Conservation (phyloP, 2,797 vertebrate species). For the Pelodytes ibericus region DNA sequence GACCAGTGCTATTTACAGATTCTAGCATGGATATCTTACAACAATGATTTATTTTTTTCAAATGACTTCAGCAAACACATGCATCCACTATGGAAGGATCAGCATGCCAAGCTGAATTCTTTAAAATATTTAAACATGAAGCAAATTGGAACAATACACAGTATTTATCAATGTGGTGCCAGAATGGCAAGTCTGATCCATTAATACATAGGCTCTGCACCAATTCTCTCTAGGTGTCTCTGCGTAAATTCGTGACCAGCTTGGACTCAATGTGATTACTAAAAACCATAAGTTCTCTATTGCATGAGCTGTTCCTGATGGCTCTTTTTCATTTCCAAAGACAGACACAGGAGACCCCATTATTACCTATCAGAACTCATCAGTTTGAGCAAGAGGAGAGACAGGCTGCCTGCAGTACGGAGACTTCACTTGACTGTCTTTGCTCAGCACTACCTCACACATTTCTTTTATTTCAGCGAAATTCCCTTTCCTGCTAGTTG, state of each 20-base stretch:
- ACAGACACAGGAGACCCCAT: conserved; percentile 17
- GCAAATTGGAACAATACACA: background rate
- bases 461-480: conserved; percentile 70
- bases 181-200: background rate
- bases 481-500: conserved; percentile 76
- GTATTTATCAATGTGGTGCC: background rate
- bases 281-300: conserved; percentile 11
- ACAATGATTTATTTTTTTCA: too few species aligned
- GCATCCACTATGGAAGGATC: background rate
- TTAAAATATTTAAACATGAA: background rate
- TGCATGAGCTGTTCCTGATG: conserved; percentile 12
- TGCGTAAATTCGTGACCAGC: conserved; percentile 16
- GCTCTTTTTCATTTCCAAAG: conserved; percentile 15
- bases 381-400: conserved; percentile 14
- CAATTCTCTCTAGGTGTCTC: background rate
- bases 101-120: background rate
- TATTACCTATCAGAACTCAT: conserved; percentile 17
- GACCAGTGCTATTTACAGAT: too few species aligned
- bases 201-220: background rate
- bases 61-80: too few species aligned
- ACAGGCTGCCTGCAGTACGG: conserved; percentile 7
- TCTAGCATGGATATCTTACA: too few species aligned
- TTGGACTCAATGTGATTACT: background rate
- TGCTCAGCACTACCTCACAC: conserved; percentile 60
- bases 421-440: conserved; percentile 17